Percentiles rank a stretch among this genome's conserved stretches.
These are phyloP conservation scores for Vidua chalybeata DNA, from an alignment of 2,113 vertebrate species.

Conservation along the genomic window DNA sequence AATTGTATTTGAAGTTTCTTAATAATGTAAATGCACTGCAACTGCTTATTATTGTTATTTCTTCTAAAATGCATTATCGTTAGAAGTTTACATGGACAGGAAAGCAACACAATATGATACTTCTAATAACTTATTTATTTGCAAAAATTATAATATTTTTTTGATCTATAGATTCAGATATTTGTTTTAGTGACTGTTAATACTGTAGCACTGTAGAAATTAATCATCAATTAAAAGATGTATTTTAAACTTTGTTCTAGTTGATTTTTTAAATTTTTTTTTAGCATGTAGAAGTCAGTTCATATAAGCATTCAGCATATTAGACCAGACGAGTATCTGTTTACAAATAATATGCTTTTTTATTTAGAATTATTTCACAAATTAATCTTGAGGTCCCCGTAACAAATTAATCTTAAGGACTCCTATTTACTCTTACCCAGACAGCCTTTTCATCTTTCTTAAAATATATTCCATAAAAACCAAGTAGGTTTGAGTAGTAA, in stretches of 20 bases:
- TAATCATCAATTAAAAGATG: constrained; percentile 31
- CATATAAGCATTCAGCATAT: neutral
- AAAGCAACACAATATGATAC: neutral
- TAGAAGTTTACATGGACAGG: neutral
- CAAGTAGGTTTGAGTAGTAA: neutral
- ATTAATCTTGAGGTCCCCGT: neutral
- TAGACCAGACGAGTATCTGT: neutral
- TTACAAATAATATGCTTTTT: neutral
- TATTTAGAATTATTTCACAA: neutral
- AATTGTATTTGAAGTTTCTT: neutral
- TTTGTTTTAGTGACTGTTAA: constrained; percentile 4
- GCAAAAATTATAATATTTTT: neutral
- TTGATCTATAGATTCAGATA: neutral
- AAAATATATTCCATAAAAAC: neutral
- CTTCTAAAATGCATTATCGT: neutral
- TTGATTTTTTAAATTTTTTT: neutral
- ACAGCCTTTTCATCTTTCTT: neutral
- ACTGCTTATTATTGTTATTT: constrained; percentile 17
- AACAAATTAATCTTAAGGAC: neutral
- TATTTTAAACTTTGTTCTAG: constrained; percentile 1
- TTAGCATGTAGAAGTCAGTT: neutral
- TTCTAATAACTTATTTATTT: constrained; percentile 41
- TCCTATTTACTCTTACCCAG: neutral
- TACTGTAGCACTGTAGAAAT: constrained; percentile 30
- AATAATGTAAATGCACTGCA: neutral